phyloP scores from a whole-genome alignment of 2,113 vertebrate species.

The Oncorhynchus kisutch region DNA sequence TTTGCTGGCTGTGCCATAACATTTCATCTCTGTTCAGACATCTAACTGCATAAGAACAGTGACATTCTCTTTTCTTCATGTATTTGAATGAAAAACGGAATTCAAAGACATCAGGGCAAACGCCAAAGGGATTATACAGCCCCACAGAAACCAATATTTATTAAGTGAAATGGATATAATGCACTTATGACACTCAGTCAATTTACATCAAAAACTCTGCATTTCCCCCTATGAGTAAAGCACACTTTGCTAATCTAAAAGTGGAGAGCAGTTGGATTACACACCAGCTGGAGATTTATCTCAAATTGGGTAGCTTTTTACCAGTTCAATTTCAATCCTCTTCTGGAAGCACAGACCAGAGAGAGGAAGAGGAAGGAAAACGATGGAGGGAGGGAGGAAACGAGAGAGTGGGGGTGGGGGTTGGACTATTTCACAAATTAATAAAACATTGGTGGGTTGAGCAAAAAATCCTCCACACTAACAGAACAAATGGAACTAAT shows the following conservation, averaged over 20 bases:
- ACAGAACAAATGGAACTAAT: constrained; percentile 3
- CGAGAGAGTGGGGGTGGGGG: not conserved
- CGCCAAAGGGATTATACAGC: no score
- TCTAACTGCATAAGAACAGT: no score
- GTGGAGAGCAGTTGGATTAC: not conserved
- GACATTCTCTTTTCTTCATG: not conserved
- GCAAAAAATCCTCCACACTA: not conserved
- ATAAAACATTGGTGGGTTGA: not conserved
- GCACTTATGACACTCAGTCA: not conserved
- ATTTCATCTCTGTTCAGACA: no score
- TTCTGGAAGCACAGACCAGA: not conserved
- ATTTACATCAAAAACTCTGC: not conserved
- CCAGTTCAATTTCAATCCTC: not conserved
- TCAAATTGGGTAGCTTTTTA: not conserved
- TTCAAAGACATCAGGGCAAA: not conserved
- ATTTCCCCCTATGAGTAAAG: not conserved
- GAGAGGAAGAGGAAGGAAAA: not conserved
- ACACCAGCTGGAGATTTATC: not conserved
- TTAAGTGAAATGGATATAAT: not conserved
- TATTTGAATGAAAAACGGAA: not conserved
- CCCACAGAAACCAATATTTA: not conserved
- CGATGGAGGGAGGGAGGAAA: not conserved
- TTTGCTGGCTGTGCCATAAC: not conserved
- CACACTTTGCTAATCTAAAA: not conserved
- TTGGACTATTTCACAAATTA: not conserved